Evolutionary conservation across 2,888 invertebrate genomes (phyloP), one percentile per base, ranked within the genome.

Genomic region (Nomada goodeniana): DNA sequence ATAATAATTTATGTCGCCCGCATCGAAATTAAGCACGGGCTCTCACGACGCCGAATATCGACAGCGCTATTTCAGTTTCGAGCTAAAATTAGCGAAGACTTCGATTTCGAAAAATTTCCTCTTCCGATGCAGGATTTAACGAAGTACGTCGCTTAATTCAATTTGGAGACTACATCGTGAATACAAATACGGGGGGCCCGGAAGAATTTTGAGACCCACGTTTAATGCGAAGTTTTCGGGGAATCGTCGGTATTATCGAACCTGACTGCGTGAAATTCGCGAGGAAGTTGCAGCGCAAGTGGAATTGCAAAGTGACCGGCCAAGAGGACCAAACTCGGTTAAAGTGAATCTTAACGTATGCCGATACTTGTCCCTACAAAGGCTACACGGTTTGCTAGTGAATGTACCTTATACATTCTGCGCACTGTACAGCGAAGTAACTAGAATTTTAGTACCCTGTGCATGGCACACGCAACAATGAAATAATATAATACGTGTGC

Each of bases 311-410:
- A 18, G 26, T 64, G 64, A 64, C 64, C 26, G 47, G 10, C 23
- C 64, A 18, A 26, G 47, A 26, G 47, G 47, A 50, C 11, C 11
- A 47, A 64, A 64, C 47, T 64, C 26, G 18, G 64, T 64, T 64
- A 64, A 47, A 64, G 26, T 64, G 64, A 47, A 47, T 18, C 11
- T 23, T n/a, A 64, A 64, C 47, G 47, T 18, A 50, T 18, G 47
- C 47, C 18, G 47, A 42, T 64, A 50, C 26, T 26, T 64, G 44
- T 26, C 47, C 47, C 47, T 5, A 26, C 10, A 64, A 64, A 64
- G 64, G 26, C 47, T 47, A 7, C 26, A 47, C 47, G 26, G 20
- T 15, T 47, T 64, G 4, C 10, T 15, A 0, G 64, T 26, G 13
- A 55, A 20, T 55, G 23, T 13, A 20, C 15, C 47, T 15, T 26